phyloP scores from a whole-genome alignment of 2,797 vertebrate species.

The Coracias cyanogaster region DNA sequence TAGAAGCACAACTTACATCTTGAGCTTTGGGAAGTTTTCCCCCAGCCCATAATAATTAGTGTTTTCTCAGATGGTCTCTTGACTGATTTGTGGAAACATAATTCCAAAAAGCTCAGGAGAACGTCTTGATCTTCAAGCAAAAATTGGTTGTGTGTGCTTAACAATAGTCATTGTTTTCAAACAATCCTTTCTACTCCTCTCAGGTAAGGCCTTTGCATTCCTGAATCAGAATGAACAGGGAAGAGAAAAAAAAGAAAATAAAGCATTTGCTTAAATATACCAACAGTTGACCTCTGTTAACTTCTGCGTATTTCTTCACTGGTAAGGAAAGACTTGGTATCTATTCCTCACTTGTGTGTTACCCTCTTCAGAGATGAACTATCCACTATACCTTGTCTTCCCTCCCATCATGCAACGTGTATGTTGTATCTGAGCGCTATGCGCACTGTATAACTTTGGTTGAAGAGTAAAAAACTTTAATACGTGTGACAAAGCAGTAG shows the following conservation, averaged over 20 bases:
- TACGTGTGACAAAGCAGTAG: not conserved
- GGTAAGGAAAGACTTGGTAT: not conserved
- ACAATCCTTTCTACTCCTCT: not conserved
- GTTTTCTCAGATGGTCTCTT: not conserved
- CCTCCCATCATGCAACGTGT: not conserved
- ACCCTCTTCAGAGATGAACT: not conserved
- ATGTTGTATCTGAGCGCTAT: not conserved
- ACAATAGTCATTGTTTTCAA: not conserved
- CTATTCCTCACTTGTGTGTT: not conserved
- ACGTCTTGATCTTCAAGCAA: not conserved
- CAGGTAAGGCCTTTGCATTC: not conserved
- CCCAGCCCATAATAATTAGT: not conserved
- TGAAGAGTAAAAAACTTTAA: not conserved
- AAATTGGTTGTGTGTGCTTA: not conserved
- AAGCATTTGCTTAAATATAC: not conserved
- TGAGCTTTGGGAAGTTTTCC: not conserved
- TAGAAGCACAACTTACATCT: not conserved
- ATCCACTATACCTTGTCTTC: rapidly evolving
- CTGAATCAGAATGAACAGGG: not conserved
- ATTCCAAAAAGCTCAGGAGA: not conserved
- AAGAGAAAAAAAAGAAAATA: not conserved
- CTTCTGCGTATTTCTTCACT: not conserved
- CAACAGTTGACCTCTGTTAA: not conserved
- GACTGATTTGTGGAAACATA: not conserved
- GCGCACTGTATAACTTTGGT: not conserved